Conservation (phyloP, 2,797 vertebrate genomes). For the Prunella strophiata region DNA sequence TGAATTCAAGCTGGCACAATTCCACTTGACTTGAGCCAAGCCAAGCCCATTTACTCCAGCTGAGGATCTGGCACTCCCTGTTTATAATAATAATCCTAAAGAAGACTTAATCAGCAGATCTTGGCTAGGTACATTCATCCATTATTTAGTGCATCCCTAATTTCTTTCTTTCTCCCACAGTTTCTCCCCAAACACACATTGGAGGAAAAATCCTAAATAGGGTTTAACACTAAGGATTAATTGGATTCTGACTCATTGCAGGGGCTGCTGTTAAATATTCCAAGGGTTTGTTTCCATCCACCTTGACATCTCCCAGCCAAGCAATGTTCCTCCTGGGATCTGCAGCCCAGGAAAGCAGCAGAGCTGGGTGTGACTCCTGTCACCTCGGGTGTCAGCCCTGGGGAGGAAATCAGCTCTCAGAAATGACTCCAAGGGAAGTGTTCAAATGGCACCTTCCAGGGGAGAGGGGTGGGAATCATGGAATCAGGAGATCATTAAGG, state of each 20-base stretch:
- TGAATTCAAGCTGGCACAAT: background rate
- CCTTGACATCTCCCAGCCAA: background rate
- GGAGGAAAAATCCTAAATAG: conserved; percentile 5
- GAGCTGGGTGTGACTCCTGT: background rate
- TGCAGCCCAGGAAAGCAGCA: background rate
- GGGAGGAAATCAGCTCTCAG: background rate
- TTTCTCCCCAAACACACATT: background rate
- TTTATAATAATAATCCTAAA: background rate
- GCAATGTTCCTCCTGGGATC: background rate
- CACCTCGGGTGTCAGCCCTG: background rate
- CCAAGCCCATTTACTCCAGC: background rate
- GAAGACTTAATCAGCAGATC: conserved; percentile 20
- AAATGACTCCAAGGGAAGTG: background rate
- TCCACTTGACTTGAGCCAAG: background rate
- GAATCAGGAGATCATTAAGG: background rate
- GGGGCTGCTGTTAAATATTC: background rate
- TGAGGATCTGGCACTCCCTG: conserved; percentile 6
- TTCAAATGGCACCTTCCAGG: background rate
- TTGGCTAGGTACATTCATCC: background rate
- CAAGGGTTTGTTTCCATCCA: background rate
- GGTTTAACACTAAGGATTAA: conserved; percentile 37
- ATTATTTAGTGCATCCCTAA: conserved; percentile 41
- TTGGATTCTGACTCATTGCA: background rate
- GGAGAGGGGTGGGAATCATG: background rate
- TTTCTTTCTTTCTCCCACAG: background rate